Base-by-base conservation (phyloP, 2,888 invertebrate genomes). In the Linnaemya vulpina region DNA sequence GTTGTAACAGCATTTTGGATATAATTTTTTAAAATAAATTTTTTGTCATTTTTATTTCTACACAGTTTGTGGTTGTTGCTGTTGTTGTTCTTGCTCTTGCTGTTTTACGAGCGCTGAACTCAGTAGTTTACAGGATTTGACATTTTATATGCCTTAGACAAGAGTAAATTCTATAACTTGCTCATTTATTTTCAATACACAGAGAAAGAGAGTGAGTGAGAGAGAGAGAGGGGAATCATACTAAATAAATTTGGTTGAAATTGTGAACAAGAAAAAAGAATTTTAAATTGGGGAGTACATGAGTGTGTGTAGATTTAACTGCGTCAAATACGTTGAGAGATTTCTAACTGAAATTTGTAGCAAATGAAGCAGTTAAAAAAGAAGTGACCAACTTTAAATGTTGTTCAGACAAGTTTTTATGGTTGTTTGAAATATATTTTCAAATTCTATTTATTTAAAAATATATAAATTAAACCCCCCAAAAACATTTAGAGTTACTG, bases 1-100 rank as follows among this genome's bases (percentile, higher is more conserved):
- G 78, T 85, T 85, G 53, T 60, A 79, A 78, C 17, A 82, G 77
- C 25, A 71, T 82, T n/a, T n/a, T 75, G 67, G 75, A 71, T n/a
- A n/a, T n/a, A n/a, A n/a, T 77, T 20, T 11, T 38, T 78, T 15
- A 38, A 4, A n/a, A 25, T 62, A 10, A 10, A 1, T 53, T 46
- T 49, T 62, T 40, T 40, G 40, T 22, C 7, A 35, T 7, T 49
- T 49, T 17, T 49, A 35, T 17, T 20, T 63, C 11, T 30, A 17
- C 38, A 30, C n/a, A n/a, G n/a, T n/a, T n/a, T n/a, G 13, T 9
- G 15, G 35, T 55, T 38, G 5, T 11, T 58, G 49, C n/a, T 49
- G 35, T 46, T 46, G 75, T 38, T 65, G n/a, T 10, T 53, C 15
- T 35, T 60, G 22, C 9, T 49, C 17, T 62, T 46, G 70, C 51